These are phyloP conservation scores for Mormyrus hasselquistii DNA, from an alignment of 2,797 vertebrate species.

Conservation along the genomic window DNA sequence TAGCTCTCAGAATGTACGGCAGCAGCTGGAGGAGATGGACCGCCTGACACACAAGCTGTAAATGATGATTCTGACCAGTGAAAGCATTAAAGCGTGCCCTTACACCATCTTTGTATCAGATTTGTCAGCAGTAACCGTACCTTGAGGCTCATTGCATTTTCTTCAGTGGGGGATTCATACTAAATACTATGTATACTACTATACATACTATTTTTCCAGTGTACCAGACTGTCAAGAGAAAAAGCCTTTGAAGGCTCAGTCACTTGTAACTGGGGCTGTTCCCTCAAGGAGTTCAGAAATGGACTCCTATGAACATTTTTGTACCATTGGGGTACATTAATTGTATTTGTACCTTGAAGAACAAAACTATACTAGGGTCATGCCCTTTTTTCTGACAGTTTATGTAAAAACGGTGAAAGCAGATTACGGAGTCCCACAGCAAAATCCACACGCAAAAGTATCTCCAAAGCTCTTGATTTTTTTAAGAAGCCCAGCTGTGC, in stretches of 20 bases:
- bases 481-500: background rate
- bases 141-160: background rate
- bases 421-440: background rate
- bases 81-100: background rate
- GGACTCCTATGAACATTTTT: background rate
- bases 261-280: background rate
- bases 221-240: background rate
- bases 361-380: background rate
- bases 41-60: slow-evolving; percentile 44
- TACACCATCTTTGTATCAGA: background rate
- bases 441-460: background rate
- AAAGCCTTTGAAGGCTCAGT: background rate
- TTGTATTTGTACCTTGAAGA: background rate
- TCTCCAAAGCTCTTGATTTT: background rate
- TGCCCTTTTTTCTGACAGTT: background rate
- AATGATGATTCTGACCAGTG: background rate
- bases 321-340: background rate
- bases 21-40: background rate
- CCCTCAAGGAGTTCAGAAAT: background rate
- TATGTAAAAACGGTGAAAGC: background rate
- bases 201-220: background rate
- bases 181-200: too few relatives aligned
- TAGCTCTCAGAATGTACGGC: slow-evolving; percentile 34
- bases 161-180: background rate
- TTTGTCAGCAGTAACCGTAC: background rate